Base-by-base conservation (phyloP, 1,140 invertebrate genomes). In the Anastrepha ludens region DNA sequence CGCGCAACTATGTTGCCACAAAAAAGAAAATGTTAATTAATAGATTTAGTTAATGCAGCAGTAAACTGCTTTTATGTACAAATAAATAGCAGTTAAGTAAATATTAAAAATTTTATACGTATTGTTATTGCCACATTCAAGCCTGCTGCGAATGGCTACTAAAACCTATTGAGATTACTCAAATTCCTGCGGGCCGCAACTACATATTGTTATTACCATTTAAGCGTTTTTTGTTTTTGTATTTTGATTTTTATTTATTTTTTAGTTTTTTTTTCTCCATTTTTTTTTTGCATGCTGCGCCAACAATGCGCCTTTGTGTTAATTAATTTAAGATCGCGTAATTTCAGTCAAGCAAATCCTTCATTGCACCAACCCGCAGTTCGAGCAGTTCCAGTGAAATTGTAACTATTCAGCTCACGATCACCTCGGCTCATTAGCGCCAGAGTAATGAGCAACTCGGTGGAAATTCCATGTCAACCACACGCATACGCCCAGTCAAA, bases 351-450 rank as follows among this genome's bases (percentile, higher is more conserved):
- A 55, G 2, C 47, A 55, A 55, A 81, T 9, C 7, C 47, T 41
- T 20, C n/a, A 55, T 15, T 41, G 41, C n/a, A 50, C 15, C 47
- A 81, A 2, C 0, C 4, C 15, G 85, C 85, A n/a, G 29, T 29
- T 29, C 29, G 29, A 29, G 39, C 15, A 65, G 81, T 44, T 62
- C 59, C 39, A 62, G 2, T 17, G 29, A 60, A 62, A 62, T 62
- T 65, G 85, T 65, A 86, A 62, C 85, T 60, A 86, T 86, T 86
- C 85, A 17, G 85, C 85, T 86, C 85, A 86, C 85, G 85, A 86
- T 86, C 85, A 65, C 85, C 85, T 65, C 85, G 58, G 8, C 62
- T 86, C 85, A 86, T 86, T 86, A 60, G 85, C 85, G 85, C 85
- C 85, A 62, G 58, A 55, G 74, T 81, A 55, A 81, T 81, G 74